Evolutionary conservation across 2,888 invertebrate species (phyloP).

Genomic region (Drosophila pseudotakahashii): DNA sequence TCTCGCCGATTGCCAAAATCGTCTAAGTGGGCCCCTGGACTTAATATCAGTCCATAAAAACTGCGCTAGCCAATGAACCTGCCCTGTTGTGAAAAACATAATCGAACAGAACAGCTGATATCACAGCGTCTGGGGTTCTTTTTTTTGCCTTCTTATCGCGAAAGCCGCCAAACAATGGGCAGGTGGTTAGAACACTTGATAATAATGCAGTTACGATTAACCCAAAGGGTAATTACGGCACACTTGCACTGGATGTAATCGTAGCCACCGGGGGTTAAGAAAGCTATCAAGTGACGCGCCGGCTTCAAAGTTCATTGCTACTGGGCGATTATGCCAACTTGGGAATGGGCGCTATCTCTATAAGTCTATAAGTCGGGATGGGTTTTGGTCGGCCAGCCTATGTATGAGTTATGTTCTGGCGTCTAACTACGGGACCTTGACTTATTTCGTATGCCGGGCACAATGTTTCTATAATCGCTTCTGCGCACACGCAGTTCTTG

Average conservation of each 20-base stretch:
- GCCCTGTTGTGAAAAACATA: not conserved
- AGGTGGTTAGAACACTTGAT: slow-evolving; percentile 37
- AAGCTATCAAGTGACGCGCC: slow-evolving; percentile 27
- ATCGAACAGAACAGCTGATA: slow-evolving; percentile 39
- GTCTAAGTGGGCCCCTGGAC: slow-evolving; percentile 2
- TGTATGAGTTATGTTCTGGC: slow-evolving; percentile 29
- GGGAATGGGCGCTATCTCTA: slow-evolving; percentile 28
- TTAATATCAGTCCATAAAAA: slow-evolving; percentile 14
- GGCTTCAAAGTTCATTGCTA: slow-evolving; percentile 66
- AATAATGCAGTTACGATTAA: not conserved
- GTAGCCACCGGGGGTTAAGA: slow-evolving; percentile 41
- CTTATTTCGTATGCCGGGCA: slow-evolving; percentile 73
- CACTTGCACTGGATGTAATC: slow-evolving; percentile 5
- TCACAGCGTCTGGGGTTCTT: slow-evolving; percentile 19
- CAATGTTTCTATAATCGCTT: slow-evolving; percentile 43
- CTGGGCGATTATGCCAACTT: slow-evolving; percentile 21
- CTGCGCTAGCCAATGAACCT: slow-evolving; percentile 8
- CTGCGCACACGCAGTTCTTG: slow-evolving; percentile 40
- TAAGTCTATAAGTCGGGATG: slow-evolving; percentile 14
- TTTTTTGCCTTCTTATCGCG: slow-evolving; percentile 37
- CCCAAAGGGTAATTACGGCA: not conserved
- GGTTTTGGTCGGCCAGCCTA: not conserved
- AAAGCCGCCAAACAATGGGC: slow-evolving; percentile 8
- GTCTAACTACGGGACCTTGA: slow-evolving; percentile 61
- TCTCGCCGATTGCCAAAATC: slow-evolving; percentile 10